These are phyloP conservation scores for Temnopleurus reevesii DNA, from an alignment of 53 echinoderm and acorn worm species.

Conservation along the genomic window DNA sequence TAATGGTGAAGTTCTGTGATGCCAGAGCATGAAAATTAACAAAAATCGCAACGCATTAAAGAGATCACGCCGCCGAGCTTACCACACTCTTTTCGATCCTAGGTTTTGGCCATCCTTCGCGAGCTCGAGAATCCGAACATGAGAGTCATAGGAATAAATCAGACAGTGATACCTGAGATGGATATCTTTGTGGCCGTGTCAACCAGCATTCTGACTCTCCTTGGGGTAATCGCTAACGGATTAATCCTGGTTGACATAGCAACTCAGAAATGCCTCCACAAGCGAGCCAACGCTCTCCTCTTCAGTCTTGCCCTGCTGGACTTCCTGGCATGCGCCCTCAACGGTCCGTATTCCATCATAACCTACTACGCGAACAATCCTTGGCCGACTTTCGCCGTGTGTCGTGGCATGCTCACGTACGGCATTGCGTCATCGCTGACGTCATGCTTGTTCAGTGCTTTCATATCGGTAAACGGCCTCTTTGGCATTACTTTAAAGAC, in stretches of 20 bases:
- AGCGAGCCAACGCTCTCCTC: slow-evolving; percentile 12
- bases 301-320: slow-evolving; percentile 41
- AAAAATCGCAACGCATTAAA: too few relatives aligned
- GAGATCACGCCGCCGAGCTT: too few relatives aligned
- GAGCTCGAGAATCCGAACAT: too few relatives aligned
- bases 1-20: too few relatives aligned
- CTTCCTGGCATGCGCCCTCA: slow-evolving; percentile 35
- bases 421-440: background rate
- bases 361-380: slow-evolving; percentile 15
- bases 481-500: background rate
- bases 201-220: background rate
- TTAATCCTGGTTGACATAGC: slow-evolving; percentile 3
- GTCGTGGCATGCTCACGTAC: slow-evolving; percentile 31
- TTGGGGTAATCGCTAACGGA: slow-evolving; percentile 9
- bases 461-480: slow-evolving; percentile 19
- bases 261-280: slow-evolving; percentile 8
- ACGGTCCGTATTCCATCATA: slow-evolving; percentile 29
- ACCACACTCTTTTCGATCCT: too few relatives aligned
- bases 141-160: background rate
- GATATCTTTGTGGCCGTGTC: background rate
- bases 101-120: too few relatives aligned
- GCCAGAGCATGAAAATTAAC: too few relatives aligned
- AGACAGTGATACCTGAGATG: slow-evolving; percentile 16
- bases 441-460: slow-evolving; percentile 8
- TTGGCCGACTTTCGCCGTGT: slow-evolving; percentile 25